phyloP scores from a whole-genome alignment of 2,113 vertebrate genomes.

The Acanthisitta chloris region DNA sequence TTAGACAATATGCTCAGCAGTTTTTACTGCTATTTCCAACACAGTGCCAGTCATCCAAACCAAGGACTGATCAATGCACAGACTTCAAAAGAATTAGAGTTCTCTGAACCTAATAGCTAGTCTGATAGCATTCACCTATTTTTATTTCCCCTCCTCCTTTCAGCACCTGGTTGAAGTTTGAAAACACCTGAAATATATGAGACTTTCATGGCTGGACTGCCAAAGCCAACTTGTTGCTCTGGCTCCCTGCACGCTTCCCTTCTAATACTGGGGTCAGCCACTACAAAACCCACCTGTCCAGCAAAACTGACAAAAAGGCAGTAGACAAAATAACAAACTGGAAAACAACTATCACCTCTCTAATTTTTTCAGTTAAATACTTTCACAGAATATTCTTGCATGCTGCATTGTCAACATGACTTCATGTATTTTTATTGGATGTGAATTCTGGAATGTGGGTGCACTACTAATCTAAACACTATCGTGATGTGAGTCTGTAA shows the following conservation, averaged over 20 bases:
- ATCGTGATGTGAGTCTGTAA: neutral
- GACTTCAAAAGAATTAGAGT: neutral
- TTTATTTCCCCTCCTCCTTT: neutral
- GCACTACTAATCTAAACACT: neutral
- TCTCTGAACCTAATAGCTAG: neutral
- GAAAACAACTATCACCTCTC: neutral
- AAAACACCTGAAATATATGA: neutral
- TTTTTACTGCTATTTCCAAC: neutral
- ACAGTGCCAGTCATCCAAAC: neutral
- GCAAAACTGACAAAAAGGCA: neutral
- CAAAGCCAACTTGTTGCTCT: neutral
- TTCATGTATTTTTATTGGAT: neutral
- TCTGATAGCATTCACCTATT: neutral
- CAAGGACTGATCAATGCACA: neutral
- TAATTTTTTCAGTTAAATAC: neutral
- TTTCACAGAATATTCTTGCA: neutral
- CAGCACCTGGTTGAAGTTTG: neutral
- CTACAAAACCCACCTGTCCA: neutral
- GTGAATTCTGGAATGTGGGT: neutral
- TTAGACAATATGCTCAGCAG: slow-evolving; percentile 12
- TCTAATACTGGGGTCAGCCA: fast-evolving
- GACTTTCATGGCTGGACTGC: neutral
- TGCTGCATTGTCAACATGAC: neutral
- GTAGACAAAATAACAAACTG: neutral
- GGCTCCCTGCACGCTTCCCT: neutral